A percentile compares a stretch with the other conserved stretches of the same genome.
Evolutionary conservation across 2,797 vertebrate genomes (phyloP).

Genomic region (Micromesistius poutassou): DNA sequence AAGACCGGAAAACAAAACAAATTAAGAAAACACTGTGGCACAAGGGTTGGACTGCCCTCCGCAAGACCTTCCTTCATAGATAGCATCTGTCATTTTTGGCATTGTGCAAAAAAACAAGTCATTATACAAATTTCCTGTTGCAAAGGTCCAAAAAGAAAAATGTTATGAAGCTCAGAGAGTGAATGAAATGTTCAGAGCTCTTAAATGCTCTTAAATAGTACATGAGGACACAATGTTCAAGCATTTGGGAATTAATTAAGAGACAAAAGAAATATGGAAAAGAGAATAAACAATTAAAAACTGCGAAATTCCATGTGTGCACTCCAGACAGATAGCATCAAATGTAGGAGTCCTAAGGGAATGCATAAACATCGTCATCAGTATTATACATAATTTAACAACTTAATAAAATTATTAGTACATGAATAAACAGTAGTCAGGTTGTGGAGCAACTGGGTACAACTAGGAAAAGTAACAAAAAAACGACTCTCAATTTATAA

Average conservation of each 20-base stretch:
- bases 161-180: constrained; percentile 22
- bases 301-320: constrained; percentile 31
- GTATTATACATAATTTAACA: constrained; percentile 75
- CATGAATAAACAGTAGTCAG: constrained; percentile 62
- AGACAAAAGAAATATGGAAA: constrained; percentile 14
- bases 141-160: constrained; percentile 48
- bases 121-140: constrained; percentile 21
- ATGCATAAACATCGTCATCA: constrained; percentile 74
- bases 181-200: constrained; percentile 18
- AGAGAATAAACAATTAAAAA: constrained; percentile 44
- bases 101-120: constrained; percentile 61
- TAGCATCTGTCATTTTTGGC: constrained; percentile 65
- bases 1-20: constrained; percentile 13
- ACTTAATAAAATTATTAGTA: constrained; percentile 69
- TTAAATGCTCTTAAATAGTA: constrained; percentile 38
- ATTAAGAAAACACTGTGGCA: constrained; percentile 38
- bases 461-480: constrained; percentile 47
- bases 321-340: constrained; percentile 61
- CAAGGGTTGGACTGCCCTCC: constrained; percentile 47
- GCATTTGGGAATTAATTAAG: constrained; percentile 29
- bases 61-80: constrained; percentile 36
- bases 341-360: constrained; percentile 74
- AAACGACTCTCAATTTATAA: constrained; percentile 37
- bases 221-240: constrained; percentile 29
- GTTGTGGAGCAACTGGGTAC: constrained; percentile 45